A percentile compares a stretch with the other conserved stretches of the same genome.
Conservation (phyloP, 1,140 invertebrate genomes). For the Dolichoris vasculosae region DNA sequence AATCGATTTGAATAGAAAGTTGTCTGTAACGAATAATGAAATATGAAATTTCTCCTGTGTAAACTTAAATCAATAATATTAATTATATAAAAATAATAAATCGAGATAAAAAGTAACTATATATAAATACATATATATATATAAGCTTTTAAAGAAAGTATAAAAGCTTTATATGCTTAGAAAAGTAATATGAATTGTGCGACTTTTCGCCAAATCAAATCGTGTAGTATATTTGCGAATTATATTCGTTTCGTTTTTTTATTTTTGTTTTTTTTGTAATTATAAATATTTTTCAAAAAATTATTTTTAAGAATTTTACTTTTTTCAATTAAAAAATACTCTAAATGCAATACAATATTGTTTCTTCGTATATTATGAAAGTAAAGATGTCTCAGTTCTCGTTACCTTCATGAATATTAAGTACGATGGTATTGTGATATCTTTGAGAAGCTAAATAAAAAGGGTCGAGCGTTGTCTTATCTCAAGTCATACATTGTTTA, state of each 20-base stretch:
- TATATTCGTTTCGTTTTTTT: conserved; percentile 23
- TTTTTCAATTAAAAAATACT: conserved; percentile 44
- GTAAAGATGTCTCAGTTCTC: conserved; percentile 39
- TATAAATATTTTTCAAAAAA: conserved; percentile 16
- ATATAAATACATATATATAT: conserved; percentile 46
- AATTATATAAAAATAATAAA: conserved; percentile 56
- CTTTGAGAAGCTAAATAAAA: conserved; percentile 9
- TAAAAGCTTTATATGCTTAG: conserved; percentile 49
- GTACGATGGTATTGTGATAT: conserved; percentile 29
- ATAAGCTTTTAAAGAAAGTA: conserved; percentile 32
- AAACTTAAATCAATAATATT: conserved; percentile 58
- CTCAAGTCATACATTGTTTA: conserved; percentile 38
- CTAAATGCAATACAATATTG: conserved; percentile 40
- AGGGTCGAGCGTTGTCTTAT: conserved; percentile 35
- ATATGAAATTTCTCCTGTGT: conserved; percentile 61
- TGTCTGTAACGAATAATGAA: conserved; percentile 56
- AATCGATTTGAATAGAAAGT: conserved; percentile 34
- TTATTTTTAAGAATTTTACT: conserved; percentile 25
- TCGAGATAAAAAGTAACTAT: conserved; percentile 49
- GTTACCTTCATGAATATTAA: conserved; percentile 18
- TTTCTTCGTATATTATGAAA: conserved; percentile 42
- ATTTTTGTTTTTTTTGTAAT: conserved; percentile 32
- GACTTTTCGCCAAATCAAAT: conserved; percentile 43
- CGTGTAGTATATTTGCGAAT: conserved; percentile 46
- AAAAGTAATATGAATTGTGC: conserved; percentile 45